Conservation (phyloP, 1,140 invertebrate genomes). For the Portunus trituberculatus region DNA sequence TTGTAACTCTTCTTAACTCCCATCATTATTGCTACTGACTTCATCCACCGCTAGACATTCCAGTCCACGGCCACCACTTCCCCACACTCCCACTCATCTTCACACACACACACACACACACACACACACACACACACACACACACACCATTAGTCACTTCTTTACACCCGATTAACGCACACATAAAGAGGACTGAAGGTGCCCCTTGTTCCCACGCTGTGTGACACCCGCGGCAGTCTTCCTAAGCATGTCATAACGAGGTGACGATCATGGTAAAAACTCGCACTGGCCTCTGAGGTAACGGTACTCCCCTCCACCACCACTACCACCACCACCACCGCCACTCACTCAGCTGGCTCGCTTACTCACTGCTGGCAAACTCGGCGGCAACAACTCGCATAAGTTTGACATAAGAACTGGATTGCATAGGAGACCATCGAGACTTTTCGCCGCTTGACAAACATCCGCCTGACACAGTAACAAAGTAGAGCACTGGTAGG, state of each 20-base stretch:
- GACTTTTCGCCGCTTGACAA: background rate
- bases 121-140: slow-evolving; percentile 8
- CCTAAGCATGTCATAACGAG: background rate
- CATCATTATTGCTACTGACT: background rate
- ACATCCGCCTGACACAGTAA: slow-evolving; percentile 12
- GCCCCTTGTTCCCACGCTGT: background rate
- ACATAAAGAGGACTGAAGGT: background rate
- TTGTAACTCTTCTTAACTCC: background rate
- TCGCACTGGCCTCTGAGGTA: background rate
- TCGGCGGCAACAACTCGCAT: background rate
- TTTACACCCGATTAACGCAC: too few relatives aligned
- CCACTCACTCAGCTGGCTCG: too few relatives aligned
- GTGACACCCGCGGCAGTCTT: background rate
- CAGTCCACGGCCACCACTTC: background rate
- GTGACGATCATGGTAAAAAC: background rate
- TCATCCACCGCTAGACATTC: background rate
- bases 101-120: slow-evolving; percentile 7
- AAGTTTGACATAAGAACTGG: slow-evolving; percentile 1
- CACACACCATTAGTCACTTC: background rate
- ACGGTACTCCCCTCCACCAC: background rate
- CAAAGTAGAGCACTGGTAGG: background rate
- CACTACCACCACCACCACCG: too few relatives aligned
- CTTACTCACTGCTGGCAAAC: too few relatives aligned
- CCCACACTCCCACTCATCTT: background rate
- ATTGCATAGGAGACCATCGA: background rate